Evolutionary conservation across 2,113 vertebrate species (phyloP).

Genomic region (Chaetodon trifascialis): DNA sequence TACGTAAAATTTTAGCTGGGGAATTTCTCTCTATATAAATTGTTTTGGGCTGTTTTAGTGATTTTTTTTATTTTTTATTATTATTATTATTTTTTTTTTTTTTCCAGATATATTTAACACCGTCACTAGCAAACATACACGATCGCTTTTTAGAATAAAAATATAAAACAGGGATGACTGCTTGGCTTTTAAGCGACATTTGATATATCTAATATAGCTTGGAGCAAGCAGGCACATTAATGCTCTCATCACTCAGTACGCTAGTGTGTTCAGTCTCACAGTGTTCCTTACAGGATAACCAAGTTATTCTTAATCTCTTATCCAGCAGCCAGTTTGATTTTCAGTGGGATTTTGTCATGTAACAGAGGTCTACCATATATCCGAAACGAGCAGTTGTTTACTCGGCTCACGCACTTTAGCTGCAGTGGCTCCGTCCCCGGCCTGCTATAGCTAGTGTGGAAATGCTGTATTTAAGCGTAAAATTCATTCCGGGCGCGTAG

Average conservation of each 20-base stretch:
- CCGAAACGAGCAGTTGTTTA: too few species aligned
- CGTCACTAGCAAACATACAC: accelerated
- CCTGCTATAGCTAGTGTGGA: too few species aligned
- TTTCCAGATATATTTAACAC: background rate
- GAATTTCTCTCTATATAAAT: background rate
- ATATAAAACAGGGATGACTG: too few species aligned
- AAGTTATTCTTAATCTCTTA: background rate
- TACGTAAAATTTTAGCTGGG: background rate
- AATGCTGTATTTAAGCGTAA: too few species aligned
- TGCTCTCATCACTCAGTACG: accelerated
- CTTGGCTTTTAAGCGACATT: background rate
- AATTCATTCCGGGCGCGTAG: too few species aligned
- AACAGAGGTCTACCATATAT: too few species aligned
- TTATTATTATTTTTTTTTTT: too few species aligned
- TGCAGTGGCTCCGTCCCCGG: too few species aligned
- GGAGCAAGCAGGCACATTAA: background rate
- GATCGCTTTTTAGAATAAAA: background rate
- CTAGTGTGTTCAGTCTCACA: background rate
- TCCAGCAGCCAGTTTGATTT: background rate
- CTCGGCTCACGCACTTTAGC: too few species aligned
- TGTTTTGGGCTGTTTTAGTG: background rate
- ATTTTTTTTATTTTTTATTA: too few species aligned
- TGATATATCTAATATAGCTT: background rate
- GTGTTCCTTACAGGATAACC: too few species aligned
- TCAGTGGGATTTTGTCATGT: too few species aligned